Evolutionary conservation across 1,140 invertebrate species (phyloP).

Genomic region (Orchestia grillus): DNA sequence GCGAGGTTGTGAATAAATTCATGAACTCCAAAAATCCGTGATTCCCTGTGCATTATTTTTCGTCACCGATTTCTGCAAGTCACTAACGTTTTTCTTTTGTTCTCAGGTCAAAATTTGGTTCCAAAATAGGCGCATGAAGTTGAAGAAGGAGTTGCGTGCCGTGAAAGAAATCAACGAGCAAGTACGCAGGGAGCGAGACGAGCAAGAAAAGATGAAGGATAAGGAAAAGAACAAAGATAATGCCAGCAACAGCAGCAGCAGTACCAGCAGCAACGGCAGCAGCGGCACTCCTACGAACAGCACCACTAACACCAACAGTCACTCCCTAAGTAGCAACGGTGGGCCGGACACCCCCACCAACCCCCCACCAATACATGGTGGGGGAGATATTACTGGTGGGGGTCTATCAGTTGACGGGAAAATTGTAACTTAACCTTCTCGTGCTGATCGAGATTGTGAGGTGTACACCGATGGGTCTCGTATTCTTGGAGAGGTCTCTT

Average conservation of each 20-base stretch:
- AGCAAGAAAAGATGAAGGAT: constrained; percentile 88
- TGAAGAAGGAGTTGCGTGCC: constrained; percentile 94
- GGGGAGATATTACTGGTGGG: constrained; percentile 50
- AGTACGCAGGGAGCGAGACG: constrained; percentile 88
- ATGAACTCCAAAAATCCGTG: background rate
- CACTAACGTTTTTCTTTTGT: constrained; percentile 33
- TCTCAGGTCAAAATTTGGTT: constrained; percentile 69
- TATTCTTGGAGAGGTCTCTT: background rate
- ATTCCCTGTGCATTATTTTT: background rate
- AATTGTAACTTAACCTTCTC: constrained; percentile 68
- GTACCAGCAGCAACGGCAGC: constrained; percentile 74
- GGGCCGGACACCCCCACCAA: constrained; percentile 37
- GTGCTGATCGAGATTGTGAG: background rate
- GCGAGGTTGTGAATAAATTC: background rate
- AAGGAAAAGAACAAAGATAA: constrained; percentile 75
- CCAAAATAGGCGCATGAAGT: constrained; percentile 87
- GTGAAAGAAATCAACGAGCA: constrained; percentile 96
- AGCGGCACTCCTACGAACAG: constrained; percentile 74
- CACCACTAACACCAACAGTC: constrained; percentile 69
- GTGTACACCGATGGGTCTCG: background rate
- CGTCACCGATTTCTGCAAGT: background rate
- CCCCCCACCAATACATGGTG: constrained; percentile 37
- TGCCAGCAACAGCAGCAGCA: constrained; percentile 68
- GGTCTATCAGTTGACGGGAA: constrained; percentile 69
- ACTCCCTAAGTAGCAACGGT: constrained; percentile 59